A percentile compares a stretch with the other conserved stretches of the same genome.
Evolutionary conservation across 2,797 vertebrate genomes (phyloP).

Genomic region (Semaprochilodus insignis): DNA sequence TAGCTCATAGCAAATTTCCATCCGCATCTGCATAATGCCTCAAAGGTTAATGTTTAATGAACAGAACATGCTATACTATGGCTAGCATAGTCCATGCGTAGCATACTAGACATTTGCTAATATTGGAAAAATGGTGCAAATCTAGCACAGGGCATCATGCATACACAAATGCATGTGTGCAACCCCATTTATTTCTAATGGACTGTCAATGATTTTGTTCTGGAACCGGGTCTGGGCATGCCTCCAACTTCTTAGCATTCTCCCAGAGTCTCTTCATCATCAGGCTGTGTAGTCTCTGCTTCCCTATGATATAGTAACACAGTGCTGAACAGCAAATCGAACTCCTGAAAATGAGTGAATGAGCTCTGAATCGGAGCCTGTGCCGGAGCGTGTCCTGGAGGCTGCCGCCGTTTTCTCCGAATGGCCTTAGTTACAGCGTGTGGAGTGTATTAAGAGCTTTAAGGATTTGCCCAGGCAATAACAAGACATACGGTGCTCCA

Average conservation of each 20-base stretch:
- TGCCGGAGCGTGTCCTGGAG: not conserved
- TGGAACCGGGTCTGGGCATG: not conserved
- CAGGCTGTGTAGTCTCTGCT: not conserved
- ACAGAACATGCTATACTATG: too few relatives aligned
- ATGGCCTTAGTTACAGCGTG: not conserved
- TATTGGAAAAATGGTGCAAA: not conserved
- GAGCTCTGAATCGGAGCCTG: not conserved
- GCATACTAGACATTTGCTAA: not conserved
- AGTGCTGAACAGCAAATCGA: not conserved
- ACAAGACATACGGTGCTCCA: not conserved
- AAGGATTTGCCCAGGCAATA: constrained; percentile 41
- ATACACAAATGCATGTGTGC: not conserved
- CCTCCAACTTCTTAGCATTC: constrained; percentile 4
- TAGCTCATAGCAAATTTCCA: too few relatives aligned
- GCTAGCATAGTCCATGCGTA: too few relatives aligned
- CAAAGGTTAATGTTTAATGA: too few relatives aligned
- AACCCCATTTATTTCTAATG: not conserved
- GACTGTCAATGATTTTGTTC: not conserved
- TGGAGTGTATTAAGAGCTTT: constrained; percentile 33
- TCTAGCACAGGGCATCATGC: not conserved
- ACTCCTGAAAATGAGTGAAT: constrained; percentile 10
- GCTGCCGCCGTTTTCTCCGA: not conserved
- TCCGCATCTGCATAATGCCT: not conserved
- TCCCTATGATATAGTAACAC: not conserved
- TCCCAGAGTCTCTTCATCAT: constrained; percentile 5